phyloP scores from a whole-genome alignment of 2,888 invertebrate species.

The Copidosoma aretas region DNA sequence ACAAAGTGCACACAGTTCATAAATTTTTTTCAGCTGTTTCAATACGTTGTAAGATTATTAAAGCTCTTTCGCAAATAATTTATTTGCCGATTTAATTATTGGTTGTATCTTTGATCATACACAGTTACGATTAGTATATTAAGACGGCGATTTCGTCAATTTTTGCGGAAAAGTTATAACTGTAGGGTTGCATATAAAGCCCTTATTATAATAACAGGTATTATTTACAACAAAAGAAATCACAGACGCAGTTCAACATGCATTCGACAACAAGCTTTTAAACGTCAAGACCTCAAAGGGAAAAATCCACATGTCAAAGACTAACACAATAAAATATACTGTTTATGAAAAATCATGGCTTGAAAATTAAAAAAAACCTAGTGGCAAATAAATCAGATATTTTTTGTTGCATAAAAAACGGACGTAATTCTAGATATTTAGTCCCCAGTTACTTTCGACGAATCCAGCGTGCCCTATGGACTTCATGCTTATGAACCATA shows the following conservation, averaged over 20 bases:
- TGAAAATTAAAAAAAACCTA: not conserved
- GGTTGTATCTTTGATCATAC: not conserved
- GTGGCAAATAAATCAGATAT: not conserved
- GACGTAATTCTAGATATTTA: not conserved
- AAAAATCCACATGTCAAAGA: not conserved
- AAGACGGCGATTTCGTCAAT: not conserved
- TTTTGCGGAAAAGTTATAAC: not conserved
- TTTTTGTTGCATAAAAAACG: not conserved
- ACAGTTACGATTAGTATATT: not conserved
- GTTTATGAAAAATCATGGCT: not conserved
- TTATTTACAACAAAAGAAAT: constrained; percentile 11
- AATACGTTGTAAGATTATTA: constrained; percentile 50
- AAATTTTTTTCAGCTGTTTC: constrained; percentile 54
- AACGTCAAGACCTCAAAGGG: constrained; percentile 13
- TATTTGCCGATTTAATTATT: not conserved
- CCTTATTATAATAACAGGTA: constrained; percentile 19
- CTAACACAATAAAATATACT: not conserved
- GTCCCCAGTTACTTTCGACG: constrained; percentile 9
- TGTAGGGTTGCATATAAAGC: constrained; percentile 43
- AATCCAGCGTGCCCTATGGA: constrained; percentile 35
- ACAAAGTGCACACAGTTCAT: constrained; percentile 51
- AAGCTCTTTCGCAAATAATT: not conserved
- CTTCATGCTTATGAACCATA: constrained; percentile 33
- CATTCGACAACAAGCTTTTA: constrained; percentile 17
- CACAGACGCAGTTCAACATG: constrained; percentile 16